Conservation (phyloP, 2,797 vertebrate genomes). For the Periophthalmus magnuspinnatus region DNA sequence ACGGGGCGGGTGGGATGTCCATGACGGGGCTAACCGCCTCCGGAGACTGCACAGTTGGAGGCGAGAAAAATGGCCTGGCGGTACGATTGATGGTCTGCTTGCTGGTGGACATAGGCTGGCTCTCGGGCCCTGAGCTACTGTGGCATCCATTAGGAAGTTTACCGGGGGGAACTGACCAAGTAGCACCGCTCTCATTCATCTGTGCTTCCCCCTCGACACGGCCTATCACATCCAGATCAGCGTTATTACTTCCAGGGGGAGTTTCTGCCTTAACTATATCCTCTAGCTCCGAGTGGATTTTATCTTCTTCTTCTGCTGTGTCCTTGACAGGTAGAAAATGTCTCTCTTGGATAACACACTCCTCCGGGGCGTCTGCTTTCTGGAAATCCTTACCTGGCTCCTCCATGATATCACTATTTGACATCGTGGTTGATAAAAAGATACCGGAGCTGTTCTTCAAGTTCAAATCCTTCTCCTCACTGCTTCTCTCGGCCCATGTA, state of each 20-base stretch:
- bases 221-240: conserved; percentile 40
- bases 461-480: conserved; percentile 75
- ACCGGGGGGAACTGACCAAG: conserved; percentile 48
- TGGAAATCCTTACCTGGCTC: conserved; percentile 63
- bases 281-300: conserved; percentile 36
- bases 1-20: conserved; percentile 79
- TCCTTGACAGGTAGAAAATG: conserved; percentile 78
- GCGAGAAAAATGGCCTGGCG: conserved; percentile 89
- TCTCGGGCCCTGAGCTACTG: conserved; percentile 73
- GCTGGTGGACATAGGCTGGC: conserved; percentile 43
- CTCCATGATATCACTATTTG: conserved; percentile 73
- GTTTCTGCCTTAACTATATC: conserved; percentile 53
- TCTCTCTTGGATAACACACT: conserved; percentile 69
- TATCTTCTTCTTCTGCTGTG: conserved; percentile 53
- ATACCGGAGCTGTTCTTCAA: conserved; percentile 55
- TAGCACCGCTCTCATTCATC: conserved; percentile 45
- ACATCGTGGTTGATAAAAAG: conserved; percentile 43
- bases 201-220: conserved; percentile 43
- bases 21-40: conserved; percentile 51
- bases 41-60: conserved; percentile 59
- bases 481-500: conserved; percentile 73
- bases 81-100: conserved; percentile 89
- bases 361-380: conserved; percentile 55
- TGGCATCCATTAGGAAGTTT: conserved; percentile 69
- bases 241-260: conserved; percentile 45